These are phyloP conservation scores for Cataglyphis rosenhaueri DNA, from an alignment of 2,888 invertebrate species.

Conservation along the genomic window DNA sequence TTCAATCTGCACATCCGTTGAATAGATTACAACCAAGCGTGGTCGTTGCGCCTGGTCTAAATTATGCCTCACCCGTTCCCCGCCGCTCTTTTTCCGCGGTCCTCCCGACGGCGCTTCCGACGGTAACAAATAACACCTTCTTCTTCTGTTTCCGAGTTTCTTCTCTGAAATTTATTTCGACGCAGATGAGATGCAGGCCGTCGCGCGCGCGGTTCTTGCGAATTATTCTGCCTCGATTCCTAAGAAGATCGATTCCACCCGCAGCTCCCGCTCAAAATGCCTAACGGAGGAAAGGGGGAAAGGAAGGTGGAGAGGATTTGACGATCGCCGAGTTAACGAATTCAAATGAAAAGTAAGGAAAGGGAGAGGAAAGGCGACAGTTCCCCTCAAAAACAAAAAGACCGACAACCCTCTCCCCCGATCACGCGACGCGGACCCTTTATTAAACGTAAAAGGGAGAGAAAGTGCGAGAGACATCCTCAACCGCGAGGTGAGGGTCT, in stretches of 20 bases:
- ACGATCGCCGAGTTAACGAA: slow-evolving; percentile 68
- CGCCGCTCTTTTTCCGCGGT: slow-evolving; percentile 21
- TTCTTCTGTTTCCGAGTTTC: slow-evolving; percentile 53
- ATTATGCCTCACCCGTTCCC: slow-evolving; percentile 22
- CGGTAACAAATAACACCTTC: slow-evolving; percentile 58
- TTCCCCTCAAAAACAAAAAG: slow-evolving; percentile 58
- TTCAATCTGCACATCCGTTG: slow-evolving; percentile 38
- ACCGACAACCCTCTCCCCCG: slow-evolving; percentile 6
- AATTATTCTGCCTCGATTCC: slow-evolving; percentile 50
- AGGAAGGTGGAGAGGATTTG: slow-evolving; percentile 38
- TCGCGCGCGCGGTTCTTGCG: slow-evolving; percentile 45
- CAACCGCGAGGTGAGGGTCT: slow-evolving; percentile 19
- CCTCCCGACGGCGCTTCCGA: slow-evolving; percentile 27
- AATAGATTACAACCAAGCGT: slow-evolving; percentile 43
- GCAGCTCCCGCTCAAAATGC: slow-evolving; percentile 18
- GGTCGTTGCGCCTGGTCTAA: slow-evolving; percentile 26
- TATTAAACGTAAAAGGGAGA: slow-evolving; percentile 69
- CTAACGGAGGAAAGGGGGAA: background rate
- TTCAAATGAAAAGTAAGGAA: slow-evolving; percentile 64
- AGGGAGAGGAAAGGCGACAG: slow-evolving; percentile 35
- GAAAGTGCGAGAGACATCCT: slow-evolving; percentile 53
- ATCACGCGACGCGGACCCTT: slow-evolving; percentile 60
- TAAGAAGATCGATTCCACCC: slow-evolving; percentile 52
- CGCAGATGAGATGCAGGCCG: slow-evolving; percentile 59
- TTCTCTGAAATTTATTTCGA: slow-evolving; percentile 55